A percentile compares a stretch with the other conserved stretches of the same genome.
These are phyloP conservation scores for Crossaster papposus DNA, from an alignment of 53 echinoderm and acorn worm species.

Conservation along the genomic window DNA sequence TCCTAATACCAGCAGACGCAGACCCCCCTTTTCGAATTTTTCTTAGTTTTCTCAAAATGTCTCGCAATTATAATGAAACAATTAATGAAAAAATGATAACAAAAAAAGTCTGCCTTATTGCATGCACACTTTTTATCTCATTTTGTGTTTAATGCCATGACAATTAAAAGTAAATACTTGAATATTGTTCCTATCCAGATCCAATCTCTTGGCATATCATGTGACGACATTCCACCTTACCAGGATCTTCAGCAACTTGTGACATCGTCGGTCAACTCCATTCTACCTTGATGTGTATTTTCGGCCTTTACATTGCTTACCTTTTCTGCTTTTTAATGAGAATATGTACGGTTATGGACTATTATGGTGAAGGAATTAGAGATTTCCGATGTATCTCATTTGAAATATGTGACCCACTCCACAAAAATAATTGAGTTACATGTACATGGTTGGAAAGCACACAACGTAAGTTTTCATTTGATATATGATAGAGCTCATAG, in stretches of 20 bases:
- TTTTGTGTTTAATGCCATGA: not conserved
- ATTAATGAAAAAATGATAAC: too few relatives aligned
- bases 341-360: not conserved
- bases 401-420: too few relatives aligned
- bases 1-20: too few relatives aligned
- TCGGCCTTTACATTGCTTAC: not conserved
- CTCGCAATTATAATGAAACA: too few relatives aligned
- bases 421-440: too few relatives aligned
- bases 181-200: constrained; percentile 61
- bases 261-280: constrained; percentile 63
- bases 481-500: too few relatives aligned
- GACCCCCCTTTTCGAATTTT: too few relatives aligned
- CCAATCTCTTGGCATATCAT: constrained; percentile 66
- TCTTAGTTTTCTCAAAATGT: too few relatives aligned
- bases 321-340: not conserved
- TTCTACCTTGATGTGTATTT: constrained; percentile 3
- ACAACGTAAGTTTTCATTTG: too few relatives aligned
- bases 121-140: not conserved
- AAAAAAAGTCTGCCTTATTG: not conserved
- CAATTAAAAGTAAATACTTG: not conserved
- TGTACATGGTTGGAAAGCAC: too few relatives aligned
- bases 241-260: constrained; percentile 73
- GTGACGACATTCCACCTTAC: constrained; percentile 58
- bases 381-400: too few relatives aligned
- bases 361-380: too few relatives aligned